Base-by-base conservation (phyloP, 2,113 vertebrate species). In the Arizona elegans region DNA sequence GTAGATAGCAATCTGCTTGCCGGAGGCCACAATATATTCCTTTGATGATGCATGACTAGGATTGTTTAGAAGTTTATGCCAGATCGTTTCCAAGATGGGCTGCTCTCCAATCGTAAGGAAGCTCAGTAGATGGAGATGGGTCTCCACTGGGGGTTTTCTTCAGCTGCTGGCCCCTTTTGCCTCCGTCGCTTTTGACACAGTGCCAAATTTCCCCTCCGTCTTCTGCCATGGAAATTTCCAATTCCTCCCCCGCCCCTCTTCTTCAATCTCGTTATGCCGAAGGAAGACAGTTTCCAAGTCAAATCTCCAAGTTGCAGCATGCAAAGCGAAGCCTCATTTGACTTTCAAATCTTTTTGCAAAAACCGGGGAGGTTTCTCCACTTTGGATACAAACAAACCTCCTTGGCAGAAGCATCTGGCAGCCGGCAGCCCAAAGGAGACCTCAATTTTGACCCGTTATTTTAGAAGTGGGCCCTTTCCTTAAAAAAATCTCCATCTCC, bases 281-380 rank as follows among this genome's bases (percentile, higher is more conserved):
- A 91, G 54, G 47, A 81, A 93, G 53, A 38, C 62, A n/a, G 53
- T 91, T 93, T 89, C 90, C 93, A 29, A 93, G 90, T 93, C 90
- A 93, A 93, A 91, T 91, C 62, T 85, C 93, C 19, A 38, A 81
- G 87, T 85, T 58, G 54, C 93, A 88, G 90, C 86, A 59, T 88
- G 54, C 43, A 29, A 47, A 43, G 92, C 54, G 1, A 1, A 62
- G 55, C 43, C 81, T 93, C 92, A 91, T 93, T 93, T 93, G 93
- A 85, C 90, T 93, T 93, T 91, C 87, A 93, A 91, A 91, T 88
- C 54, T 33, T 9, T 47, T 47, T 47, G 43, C 47, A 4, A 15
- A 56, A 58, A 38, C 19, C 1, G 12, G 29, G 59, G 13, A 58
- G n/a, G 54, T 29, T 21, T 88, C 54, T 91, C 33, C 87, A 43